phyloP scores from a whole-genome alignment of 2,113 vertebrate genomes.

The Thamnophis sirtalis region DNA sequence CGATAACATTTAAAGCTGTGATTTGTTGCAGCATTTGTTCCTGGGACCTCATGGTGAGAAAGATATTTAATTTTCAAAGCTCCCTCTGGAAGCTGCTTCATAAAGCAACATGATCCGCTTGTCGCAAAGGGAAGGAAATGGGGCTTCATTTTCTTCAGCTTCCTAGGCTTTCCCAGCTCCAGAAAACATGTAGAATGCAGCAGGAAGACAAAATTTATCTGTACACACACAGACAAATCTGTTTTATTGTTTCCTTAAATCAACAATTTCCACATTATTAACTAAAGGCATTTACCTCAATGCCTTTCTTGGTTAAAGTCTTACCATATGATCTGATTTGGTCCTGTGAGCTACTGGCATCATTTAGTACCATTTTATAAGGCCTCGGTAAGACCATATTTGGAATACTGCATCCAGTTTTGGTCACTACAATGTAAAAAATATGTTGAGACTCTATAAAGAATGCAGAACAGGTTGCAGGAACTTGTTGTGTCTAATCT shows the following conservation, averaged over 20 bases:
- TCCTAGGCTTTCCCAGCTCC: background rate
- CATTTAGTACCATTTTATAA: background rate
- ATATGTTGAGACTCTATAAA: too few relatives aligned
- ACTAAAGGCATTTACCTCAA: background rate
- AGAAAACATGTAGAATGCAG: background rate
- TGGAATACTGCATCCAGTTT: too few relatives aligned
- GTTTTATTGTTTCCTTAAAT: background rate
- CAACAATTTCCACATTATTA: background rate
- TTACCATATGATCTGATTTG: background rate
- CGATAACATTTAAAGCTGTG: background rate
- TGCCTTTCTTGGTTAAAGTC: background rate
- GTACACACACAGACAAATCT: background rate
- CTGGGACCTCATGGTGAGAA: background rate
- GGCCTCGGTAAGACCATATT: too few relatives aligned
- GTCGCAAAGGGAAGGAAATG: background rate
- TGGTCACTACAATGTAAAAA: too few relatives aligned
- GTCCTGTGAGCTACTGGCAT: background rate
- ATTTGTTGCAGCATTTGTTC: background rate
- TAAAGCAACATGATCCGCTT: background rate
- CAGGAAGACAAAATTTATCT: background rate
- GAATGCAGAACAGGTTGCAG: too few relatives aligned
- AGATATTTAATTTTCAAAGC: background rate
- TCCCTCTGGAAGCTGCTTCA: background rate
- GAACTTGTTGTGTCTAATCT: too few relatives aligned
- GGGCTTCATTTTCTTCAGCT: background rate